phyloP scores from a whole-genome alignment of 2,113 vertebrate species.

The Sinocyclocheilus anshuiensis region DNA sequence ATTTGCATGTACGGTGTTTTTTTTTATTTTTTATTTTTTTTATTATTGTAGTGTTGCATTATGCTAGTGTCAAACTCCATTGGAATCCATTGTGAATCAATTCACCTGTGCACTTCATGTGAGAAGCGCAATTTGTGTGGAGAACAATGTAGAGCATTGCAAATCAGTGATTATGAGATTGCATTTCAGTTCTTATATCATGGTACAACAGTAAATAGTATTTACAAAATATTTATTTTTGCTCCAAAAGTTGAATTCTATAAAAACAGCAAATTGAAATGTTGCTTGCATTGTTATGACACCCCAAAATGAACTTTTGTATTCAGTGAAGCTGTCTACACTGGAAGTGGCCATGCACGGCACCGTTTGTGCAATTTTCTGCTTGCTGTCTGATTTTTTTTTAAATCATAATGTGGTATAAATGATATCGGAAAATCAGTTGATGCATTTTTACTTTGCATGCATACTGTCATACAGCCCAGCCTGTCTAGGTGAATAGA shows the following conservation, averaged over 20 bases:
- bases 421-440: background rate
- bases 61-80: background rate
- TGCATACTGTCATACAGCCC: background rate
- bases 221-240: background rate
- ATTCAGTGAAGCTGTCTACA: background rate
- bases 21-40: background rate
- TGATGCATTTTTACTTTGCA: background rate
- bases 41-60: background rate
- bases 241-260: too few relatives aligned
- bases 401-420: too few relatives aligned
- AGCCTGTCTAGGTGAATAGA: background rate
- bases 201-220: background rate
- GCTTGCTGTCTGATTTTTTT: background rate
- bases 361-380: background rate
- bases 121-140: background rate
- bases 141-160: background rate
- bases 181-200: background rate
- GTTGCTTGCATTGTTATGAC: background rate
- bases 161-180: background rate
- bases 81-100: background rate
- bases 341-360: background rate
- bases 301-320: background rate
- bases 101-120: background rate
- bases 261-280: background rate
- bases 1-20: background rate